phyloP scores from a whole-genome alignment of 2,888 invertebrate species.

The Plagiodera versicolora region DNA sequence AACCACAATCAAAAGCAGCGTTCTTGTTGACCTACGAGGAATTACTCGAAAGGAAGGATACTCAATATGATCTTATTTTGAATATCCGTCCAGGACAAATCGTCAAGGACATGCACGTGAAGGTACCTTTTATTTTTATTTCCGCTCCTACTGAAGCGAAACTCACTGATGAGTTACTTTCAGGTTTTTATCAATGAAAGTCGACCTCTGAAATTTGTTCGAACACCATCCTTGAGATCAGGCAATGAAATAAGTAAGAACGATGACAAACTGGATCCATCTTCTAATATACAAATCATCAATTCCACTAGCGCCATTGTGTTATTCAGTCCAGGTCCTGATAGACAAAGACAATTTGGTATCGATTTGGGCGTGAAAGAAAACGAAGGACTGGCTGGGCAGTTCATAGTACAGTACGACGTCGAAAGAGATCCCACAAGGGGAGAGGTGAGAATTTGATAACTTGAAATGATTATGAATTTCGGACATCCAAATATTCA shows the following conservation, averaged over 20 bases:
- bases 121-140: slow-evolving; percentile 40
- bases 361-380: slow-evolving; percentile 47
- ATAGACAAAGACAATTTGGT: slow-evolving; percentile 60
- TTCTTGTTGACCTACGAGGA: slow-evolving; percentile 77
- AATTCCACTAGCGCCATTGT: slow-evolving; percentile 49
- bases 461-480: neutral
- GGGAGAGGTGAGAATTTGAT: slow-evolving; percentile 59
- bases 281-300: slow-evolving; percentile 41
- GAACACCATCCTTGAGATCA: slow-evolving; percentile 24
- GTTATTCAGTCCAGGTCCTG: slow-evolving; percentile 61
- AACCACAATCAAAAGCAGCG: slow-evolving; percentile 61
- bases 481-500: too few relatives aligned
- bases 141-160: neutral
- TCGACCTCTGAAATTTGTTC: slow-evolving; percentile 57
- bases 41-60: slow-evolving; percentile 64
- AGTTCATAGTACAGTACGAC: slow-evolving; percentile 72
- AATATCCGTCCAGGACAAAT: slow-evolving; percentile 69
- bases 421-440: slow-evolving; percentile 62
- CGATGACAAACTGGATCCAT: slow-evolving; percentile 54
- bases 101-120: slow-evolving; percentile 65
- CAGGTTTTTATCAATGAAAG: slow-evolving; percentile 64
- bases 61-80: slow-evolving; percentile 68
- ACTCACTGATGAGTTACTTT: slow-evolving; percentile 4
- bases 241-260: slow-evolving; percentile 27
- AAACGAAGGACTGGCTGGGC: slow-evolving; percentile 61